A percentile compares a stretch with the other conserved stretches of the same genome.
These are phyloP conservation scores for Lasioglossum vierecki DNA, from an alignment of 2,888 invertebrate species.

Conservation along the genomic window DNA sequence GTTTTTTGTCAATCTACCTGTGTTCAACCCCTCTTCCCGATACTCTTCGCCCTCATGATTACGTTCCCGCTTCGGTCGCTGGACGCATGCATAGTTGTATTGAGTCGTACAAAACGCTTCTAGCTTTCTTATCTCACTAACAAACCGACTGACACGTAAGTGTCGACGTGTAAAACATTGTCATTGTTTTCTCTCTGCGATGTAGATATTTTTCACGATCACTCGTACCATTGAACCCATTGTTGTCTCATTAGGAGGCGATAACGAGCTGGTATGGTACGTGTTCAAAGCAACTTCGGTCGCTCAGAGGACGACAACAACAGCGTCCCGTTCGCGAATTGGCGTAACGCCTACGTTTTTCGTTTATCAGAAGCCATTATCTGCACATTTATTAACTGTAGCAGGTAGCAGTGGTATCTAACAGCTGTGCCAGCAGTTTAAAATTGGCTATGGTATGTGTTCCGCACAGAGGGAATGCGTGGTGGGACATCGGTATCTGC, in stretches of 20 bases:
- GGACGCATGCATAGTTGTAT: conserved; percentile 57
- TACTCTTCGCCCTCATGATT: conserved; percentile 18
- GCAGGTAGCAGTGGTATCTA: conserved; percentile 36
- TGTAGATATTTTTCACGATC: neutral
- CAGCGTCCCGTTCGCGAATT: neutral
- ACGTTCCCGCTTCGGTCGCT: conserved; percentile 39
- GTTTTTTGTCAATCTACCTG: conserved; percentile 70
- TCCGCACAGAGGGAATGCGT: conserved; percentile 57
- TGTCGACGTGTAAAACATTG: neutral
- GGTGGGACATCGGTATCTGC: conserved; percentile 51
- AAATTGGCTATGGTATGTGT: conserved; percentile 72
- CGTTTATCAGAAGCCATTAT: conserved; percentile 24
- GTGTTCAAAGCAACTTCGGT: neutral
- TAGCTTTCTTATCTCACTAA: conserved; percentile 46
- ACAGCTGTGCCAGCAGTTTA: conserved; percentile 69
- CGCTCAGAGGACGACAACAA: neutral
- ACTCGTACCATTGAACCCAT: neutral
- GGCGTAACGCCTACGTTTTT: neutral
- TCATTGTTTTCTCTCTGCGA: neutral
- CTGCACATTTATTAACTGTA: conserved; percentile 27
- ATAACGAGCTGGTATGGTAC: neutral
- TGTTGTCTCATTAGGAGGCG: neutral
- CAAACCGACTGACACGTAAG: conserved; percentile 1
- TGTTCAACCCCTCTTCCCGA: conserved; percentile 61
- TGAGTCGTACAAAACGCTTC: conserved; percentile 34